phyloP scores from a whole-genome alignment of 2,113 vertebrate species.

The Phaetusa simplex region DNA sequence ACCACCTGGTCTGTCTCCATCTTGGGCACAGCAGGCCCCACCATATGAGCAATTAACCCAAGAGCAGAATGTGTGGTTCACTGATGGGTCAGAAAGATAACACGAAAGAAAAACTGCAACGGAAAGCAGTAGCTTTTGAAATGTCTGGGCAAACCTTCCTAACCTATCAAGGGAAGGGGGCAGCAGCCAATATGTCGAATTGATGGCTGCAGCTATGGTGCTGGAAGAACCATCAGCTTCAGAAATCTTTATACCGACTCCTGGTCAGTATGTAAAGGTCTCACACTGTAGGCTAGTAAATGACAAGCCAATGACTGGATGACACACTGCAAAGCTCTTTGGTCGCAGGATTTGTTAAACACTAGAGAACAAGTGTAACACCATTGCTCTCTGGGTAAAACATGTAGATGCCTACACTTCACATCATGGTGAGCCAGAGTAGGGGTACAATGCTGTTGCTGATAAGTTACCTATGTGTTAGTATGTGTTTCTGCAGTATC shows the following conservation, averaged over 20 bases:
- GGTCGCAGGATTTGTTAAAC: not conserved
- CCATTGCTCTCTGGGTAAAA: not conserved
- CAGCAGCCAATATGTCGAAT: not conserved
- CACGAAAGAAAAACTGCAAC: not conserved
- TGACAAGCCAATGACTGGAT: not conserved
- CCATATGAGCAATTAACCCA: not conserved
- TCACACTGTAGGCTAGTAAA: not conserved
- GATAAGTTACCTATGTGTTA: not conserved
- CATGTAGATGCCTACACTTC: not conserved
- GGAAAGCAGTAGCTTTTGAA: not conserved
- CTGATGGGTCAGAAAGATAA: not conserved
- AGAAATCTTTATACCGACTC: not conserved
- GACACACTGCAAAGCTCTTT: not conserved
- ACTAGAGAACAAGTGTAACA: not conserved
- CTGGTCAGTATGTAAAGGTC: not conserved
- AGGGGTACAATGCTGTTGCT: not conserved
- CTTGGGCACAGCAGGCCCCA: not conserved
- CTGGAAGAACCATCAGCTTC: not conserved
- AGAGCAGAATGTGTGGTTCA: not conserved
- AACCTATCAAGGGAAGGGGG: not conserved
- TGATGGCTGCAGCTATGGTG: not conserved
- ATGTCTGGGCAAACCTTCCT: not conserved
- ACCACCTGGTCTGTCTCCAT: not conserved
- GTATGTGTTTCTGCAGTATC: not conserved
- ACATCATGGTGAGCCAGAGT: not conserved